phyloP scores from a whole-genome alignment of 1,140 invertebrate genomes.

The Antheraea pernyi region DNA sequence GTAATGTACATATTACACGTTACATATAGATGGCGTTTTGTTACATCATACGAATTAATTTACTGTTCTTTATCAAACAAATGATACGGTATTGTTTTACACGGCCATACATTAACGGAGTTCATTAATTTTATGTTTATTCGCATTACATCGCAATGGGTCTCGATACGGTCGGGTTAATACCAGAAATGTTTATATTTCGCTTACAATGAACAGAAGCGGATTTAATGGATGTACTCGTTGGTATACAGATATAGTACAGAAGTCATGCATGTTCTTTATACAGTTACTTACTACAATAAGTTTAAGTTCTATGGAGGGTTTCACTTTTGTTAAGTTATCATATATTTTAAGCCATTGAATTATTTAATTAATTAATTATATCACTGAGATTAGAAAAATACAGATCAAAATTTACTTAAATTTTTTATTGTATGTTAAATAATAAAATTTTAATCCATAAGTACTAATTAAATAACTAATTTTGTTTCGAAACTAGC shows the following conservation, averaged over 20 bases:
- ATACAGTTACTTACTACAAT: not conserved
- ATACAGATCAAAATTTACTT: too few species aligned
- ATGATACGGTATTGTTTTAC: constrained; percentile 18
- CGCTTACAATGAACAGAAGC: not conserved
- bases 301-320: not conserved
- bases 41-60: constrained; percentile 12
- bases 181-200: constrained; percentile 11
- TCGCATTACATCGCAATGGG: constrained; percentile 18
- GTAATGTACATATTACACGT: not conserved
- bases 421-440: too few species aligned
- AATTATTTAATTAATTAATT: too few species aligned
- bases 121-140: constrained; percentile 32
- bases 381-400: too few species aligned
- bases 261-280: not conserved
- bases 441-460: too few species aligned
- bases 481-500: too few species aligned
- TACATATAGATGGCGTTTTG: not conserved
- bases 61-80: constrained; percentile 8
- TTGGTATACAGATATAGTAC: not conserved
- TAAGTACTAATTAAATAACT: too few species aligned
- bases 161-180: not conserved
- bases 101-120: constrained; percentile 18
- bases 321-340: not conserved
- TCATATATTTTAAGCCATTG: too few species aligned
- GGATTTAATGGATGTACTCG: constrained; percentile 2